Base-by-base conservation (phyloP, 2,888 invertebrate genomes). In the Byasa hedistus region DNA sequence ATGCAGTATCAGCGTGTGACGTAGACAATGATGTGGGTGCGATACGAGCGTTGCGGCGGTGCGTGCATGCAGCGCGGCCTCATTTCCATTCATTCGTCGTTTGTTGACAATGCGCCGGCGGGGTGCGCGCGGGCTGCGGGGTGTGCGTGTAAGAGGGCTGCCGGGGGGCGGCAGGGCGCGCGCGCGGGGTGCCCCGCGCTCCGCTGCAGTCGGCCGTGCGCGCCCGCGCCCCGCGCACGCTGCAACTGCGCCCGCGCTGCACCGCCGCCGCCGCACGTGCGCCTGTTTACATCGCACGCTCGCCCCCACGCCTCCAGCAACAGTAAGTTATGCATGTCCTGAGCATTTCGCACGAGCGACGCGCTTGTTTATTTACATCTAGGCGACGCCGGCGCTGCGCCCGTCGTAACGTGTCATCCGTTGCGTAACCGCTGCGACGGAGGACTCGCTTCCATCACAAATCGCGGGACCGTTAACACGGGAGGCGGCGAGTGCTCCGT, bases 281-380 rank as follows among this genome's bases (percentile, higher is more conserved):
- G 78, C 79, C 81, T 85, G 85, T 84, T 86, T 83, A 85, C 83
- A 76, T 80, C 58, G 65, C 64, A 44, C 60, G 48, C 66, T 36
- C 68, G 56, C 61, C 60, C 54, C 57, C 62, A 63, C 63, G 54
- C 63, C 63, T 57, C 56, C 58, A 23, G 56, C 64, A 51, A 80
- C 83, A 80, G 89, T 89, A 88, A 89, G 89, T 89, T 87, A 86
- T 88, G 86, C 88, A 87, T 82, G 83, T 81, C 80, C 84, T 82
- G 81, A 81, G 82, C 83, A 80, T 81, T 83, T 79, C 81, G 77
- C 78, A 75, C 76, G 78, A 81, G 79, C 82, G 76, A 76, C 75
- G 78, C 79, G 77, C 82, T 72, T 70, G 70, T 74, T 72, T 72
- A 68, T 73, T 75, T 74, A 72, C 71, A 63, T 68, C 67, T 54